Evolutionary conservation across 53 echinoderm and acorn worm genomes (phyloP), one percentile per base, ranked within the genome.

Genomic region (Apostichopus leukothele): DNA sequence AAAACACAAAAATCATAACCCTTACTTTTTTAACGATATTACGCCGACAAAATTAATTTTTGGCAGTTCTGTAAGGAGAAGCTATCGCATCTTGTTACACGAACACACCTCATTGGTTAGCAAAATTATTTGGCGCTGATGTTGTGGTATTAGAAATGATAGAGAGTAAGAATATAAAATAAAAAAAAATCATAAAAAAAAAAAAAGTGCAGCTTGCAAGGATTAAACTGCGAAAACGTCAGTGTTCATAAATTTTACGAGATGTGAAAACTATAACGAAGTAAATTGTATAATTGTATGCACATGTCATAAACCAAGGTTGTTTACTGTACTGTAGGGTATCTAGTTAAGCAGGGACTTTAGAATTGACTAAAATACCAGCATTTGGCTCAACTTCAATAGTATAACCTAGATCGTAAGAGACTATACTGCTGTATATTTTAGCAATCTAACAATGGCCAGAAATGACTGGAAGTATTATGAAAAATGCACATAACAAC

Each of bases 11-110:
- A 77, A 77, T 77, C 51, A 25, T 26, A 77, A 77, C 77, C 77
- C 77, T 77, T 77, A 77, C 51, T 77, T 77, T 63, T 39, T 77
- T 77, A 27, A 77, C 77, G 12, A 77, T 77, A 39, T 77, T 77
- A 50, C 77, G 27, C 77, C 16, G 39, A 5, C 77, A 4, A 77
- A 77, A 77, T 77, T 77, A 77, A 77, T 77, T 77, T 77, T 76
- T 77, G 22, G 50, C 27, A 16, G 12, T 13, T 21, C 16, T 27
- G 77, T 77, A 77, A 77, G 77, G 77, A 77, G 50, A 50, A 16
- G 18, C 77, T 77, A 77, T 77, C 63, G 16, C 16, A 13, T 63
- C 39, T 63, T 16, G 11, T 63, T 63, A 16, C 63, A 63, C 63
- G 63, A 63, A 63, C 12, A 11, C 12, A 63, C 39, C 63, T 16